Base-by-base conservation (phyloP, 2,888 invertebrate species). In the Galerucella pusilla region DNA sequence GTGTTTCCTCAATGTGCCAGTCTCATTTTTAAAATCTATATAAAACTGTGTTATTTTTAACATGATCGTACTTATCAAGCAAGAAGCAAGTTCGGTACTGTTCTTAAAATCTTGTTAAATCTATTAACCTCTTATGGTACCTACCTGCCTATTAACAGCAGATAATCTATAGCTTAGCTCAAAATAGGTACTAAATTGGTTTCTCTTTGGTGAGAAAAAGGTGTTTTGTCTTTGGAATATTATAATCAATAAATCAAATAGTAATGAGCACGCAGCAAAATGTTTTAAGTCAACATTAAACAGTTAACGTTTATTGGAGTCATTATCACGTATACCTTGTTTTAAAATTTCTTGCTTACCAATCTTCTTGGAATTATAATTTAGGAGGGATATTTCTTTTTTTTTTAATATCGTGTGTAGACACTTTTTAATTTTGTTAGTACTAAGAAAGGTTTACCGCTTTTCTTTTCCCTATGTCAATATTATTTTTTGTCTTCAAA, bases 31-130 rank as follows among this genome's bases (percentile, higher is more conserved):
- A 0, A 35, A 35, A 35, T 35, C 6, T 35, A 35, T 6, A 28
- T 28, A 3, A 28, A 35, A 35, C 35, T 6, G 7, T 42, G 35
- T 42, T 42, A 42, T 42, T 42, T 42, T 42, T 42, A 42, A 35
- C 35, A 35, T 35, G 0, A 5, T 35, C 35, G 5, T 35, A 35
- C 35, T 35, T 5, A 63, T 35, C 28, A 9, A n/a, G n/a, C n/a
- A n/a, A n/a, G n/a, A n/a, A n/a, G 35, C 35, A 64, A 14, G 45
- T 64, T 64, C 64, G 46, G 20, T 20, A 14, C 64, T 42, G 91
- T 65, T 69, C 42, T 11, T 52, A 16, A 45, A 46, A 42, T 64
- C 45, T 9, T 52, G 2, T 66, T 66, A 45, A 65, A 65, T 65
- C 64, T 65, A 65, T 65, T 65, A 65, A 46, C 45, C 46, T 9